These are phyloP conservation scores for Phylloscopus trochilus DNA, from an alignment of 2,113 vertebrate genomes.

Conservation along the genomic window DNA sequence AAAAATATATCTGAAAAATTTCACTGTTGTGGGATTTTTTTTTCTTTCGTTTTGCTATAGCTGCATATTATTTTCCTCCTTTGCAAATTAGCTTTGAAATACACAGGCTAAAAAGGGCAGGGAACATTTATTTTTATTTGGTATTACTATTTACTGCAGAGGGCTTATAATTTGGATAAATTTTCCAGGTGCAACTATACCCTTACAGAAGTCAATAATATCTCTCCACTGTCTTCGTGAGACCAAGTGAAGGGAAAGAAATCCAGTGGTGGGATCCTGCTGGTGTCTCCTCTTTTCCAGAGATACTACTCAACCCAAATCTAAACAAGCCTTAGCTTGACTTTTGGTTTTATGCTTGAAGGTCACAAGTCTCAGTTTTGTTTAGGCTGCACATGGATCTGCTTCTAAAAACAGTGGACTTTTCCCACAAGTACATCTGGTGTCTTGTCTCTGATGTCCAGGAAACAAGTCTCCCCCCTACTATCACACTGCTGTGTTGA, in stretches of 20 bases:
- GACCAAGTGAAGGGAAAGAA: neutral
- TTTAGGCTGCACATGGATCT: neutral
- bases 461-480: neutral
- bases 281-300: neutral
- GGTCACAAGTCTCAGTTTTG: neutral
- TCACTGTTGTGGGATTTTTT: neutral
- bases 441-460: neutral
- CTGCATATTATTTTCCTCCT: neutral
- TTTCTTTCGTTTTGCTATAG: neutral
- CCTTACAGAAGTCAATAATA: neutral
- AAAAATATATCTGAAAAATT: neutral
- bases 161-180: neutral
- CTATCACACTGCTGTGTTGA: neutral
- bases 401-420: neutral
- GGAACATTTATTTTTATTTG: neutral
- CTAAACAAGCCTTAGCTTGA: neutral
- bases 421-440: neutral
- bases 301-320: neutral
- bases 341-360: neutral
- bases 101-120: neutral
- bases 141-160: neutral
- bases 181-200: neutral
- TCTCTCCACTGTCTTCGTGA: neutral
- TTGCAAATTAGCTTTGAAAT: neutral
- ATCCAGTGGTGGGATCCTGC: fast-evolving